Conservation (phyloP, 2,888 invertebrate genomes). For the Macrophya alboannulata region DNA sequence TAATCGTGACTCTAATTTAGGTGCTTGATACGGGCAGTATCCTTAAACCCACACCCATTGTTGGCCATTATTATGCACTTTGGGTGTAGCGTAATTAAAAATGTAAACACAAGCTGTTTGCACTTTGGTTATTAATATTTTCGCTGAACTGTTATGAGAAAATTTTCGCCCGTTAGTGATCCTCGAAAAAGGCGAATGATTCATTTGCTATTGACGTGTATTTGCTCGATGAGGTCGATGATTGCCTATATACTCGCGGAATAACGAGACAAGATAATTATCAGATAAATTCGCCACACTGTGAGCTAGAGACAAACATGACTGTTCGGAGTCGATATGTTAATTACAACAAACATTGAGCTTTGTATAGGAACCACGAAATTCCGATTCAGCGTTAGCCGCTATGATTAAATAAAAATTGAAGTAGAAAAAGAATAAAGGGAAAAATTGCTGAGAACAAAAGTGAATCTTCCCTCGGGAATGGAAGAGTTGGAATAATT, state of each 20-base stretch:
- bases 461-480: background rate
- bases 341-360: background rate
- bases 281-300: background rate
- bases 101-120: conserved; percentile 30
- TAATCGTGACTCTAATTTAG: background rate
- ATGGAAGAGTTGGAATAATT: background rate
- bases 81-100: background rate
- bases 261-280: background rate
- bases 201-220: conserved; percentile 17
- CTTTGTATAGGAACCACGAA: background rate
- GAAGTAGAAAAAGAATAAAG: background rate
- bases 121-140: background rate
- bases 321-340: background rate
- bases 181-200: background rate
- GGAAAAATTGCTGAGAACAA: background rate
- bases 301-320: background rate
- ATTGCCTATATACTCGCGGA: background rate
- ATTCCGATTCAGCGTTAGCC: background rate
- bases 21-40: too few relatives aligned
- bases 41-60: background rate
- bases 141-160: conserved; percentile 8
- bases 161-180: background rate
- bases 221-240: conserved; percentile 39
- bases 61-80: background rate
- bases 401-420: background rate